Evolutionary conservation across 1,140 invertebrate genomes (phyloP), one percentile per base, ranked within the genome.

Genomic region (Galendromus occidentalis): DNA sequence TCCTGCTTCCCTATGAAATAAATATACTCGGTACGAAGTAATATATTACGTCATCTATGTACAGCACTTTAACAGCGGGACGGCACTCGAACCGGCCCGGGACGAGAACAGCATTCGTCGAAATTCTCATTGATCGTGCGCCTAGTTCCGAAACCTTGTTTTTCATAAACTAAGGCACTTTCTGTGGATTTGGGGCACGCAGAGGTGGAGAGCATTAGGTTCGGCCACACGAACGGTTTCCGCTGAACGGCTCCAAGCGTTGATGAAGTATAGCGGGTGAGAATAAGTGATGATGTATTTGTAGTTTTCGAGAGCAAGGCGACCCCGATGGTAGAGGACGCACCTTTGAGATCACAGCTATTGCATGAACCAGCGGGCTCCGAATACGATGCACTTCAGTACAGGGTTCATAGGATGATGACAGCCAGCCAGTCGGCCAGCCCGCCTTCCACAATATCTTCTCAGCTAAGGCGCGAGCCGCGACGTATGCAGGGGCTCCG

Each of bases 301-400:
- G 22, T 59, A 59, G 14, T 33, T 25, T 59, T 59, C 45, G 18
- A 47, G 33, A 59, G 22, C 51, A 22, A 59, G 33, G 22, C 33
- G 22, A 39, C 33, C 33, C 33, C 33, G 33, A 9, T 39, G 22
- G 14, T 17, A 22, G 22, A 59, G 25, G 51, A 29, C 25, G 25
- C 51, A 33, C 51, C 14, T 59, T 59, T 59, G 51, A 59, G 51
- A 59, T 59, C 51, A 59, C 51, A 59, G 51, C 14, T 59, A 59
- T 59, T 59, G 51, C 51, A 59, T 59, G 28, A 47, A 28, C 45
- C 45, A 47, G 45, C 18, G 45, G 45, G 28, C 45, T 47, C 25
- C 45, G 45, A 47, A 20, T 47, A 47, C 25, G 45, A 28, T 47
- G 45, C 14, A 47, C 4, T 1, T 17, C 7, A 47, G 18, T 22